These are phyloP conservation scores for Tachuris rubrigastra DNA, from an alignment of 2,113 vertebrate species.

Conservation along the genomic window DNA sequence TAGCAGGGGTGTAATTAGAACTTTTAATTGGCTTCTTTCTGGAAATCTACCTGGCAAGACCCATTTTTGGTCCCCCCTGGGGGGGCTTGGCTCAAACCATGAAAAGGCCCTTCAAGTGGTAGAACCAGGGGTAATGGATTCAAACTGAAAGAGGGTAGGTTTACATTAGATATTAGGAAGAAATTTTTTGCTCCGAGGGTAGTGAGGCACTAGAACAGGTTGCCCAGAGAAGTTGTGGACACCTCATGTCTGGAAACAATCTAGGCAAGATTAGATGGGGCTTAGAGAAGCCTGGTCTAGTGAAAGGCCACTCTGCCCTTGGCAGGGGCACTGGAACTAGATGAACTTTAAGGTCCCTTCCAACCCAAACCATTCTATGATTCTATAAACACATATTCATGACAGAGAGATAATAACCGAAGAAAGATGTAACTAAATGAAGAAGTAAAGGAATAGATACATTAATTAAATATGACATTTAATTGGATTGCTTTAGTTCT, in stretches of 20 bases:
- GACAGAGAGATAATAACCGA: background rate
- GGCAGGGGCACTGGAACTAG: rapidly evolving
- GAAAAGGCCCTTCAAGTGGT: too few species aligned
- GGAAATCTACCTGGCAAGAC: too few species aligned
- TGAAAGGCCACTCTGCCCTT: background rate
- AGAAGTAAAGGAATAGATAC: background rate
- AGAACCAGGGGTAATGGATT: background rate
- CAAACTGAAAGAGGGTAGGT: background rate
- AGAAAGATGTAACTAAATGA: background rate
- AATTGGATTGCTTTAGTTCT: background rate
- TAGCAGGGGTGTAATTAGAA: too few species aligned
- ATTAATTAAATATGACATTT: background rate
- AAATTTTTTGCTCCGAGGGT: background rate
- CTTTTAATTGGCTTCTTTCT: too few species aligned
- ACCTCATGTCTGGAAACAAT: background rate
- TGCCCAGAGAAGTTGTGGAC: background rate
- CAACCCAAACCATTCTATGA: background rate
- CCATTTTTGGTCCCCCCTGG: too few species aligned
- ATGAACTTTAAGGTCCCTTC: background rate
- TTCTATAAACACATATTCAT: background rate
- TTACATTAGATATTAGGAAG: background rate
- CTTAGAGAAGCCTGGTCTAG: background rate
- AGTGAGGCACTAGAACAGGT: background rate
- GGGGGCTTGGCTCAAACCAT: too few species aligned
- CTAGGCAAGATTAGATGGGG: background rate